Conservation (phyloP, 1,140 invertebrate genomes). For the Drosophila quadrilineata region DNA sequence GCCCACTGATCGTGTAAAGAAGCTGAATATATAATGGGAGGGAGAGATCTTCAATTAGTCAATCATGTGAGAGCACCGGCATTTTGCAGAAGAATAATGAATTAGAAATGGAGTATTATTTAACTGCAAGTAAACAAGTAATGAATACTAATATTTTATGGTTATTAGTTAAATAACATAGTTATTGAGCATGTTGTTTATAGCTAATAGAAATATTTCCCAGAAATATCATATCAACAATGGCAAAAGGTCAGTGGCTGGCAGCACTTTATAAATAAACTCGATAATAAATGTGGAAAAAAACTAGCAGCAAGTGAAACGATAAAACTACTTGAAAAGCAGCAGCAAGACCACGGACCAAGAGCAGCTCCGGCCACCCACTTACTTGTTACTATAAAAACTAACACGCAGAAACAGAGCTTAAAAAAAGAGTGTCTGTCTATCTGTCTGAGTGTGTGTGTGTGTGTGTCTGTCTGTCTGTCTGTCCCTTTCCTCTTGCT, state of each 20-base stretch:
- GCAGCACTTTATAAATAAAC: conserved; percentile 28
- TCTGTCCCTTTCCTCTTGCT: conserved; percentile 32
- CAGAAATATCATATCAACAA: conserved; percentile 12
- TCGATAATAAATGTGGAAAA: conserved; percentile 4
- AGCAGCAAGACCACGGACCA: conserved; percentile 26
- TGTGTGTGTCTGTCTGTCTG: conserved; percentile 14
- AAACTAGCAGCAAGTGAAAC: conserved; percentile 45
- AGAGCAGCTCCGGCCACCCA: conserved; percentile 24
- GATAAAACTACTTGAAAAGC: conserved; percentile 68
- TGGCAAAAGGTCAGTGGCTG: conserved; percentile 19
- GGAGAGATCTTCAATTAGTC: too few relatives aligned
- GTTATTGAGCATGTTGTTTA: too few relatives aligned
- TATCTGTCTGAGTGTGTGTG: conserved; percentile 16
- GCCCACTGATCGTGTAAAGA: too few relatives aligned
- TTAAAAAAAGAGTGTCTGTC: conserved; percentile 9
- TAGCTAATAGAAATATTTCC: not conserved
- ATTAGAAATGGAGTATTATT: too few relatives aligned
- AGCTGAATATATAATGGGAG: too few relatives aligned
- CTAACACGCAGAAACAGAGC: conserved; percentile 57
- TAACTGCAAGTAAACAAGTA: too few relatives aligned
- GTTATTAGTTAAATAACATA: not conserved
- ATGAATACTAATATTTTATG: too few relatives aligned
- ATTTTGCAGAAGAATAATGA: too few relatives aligned
- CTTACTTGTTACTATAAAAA: conserved; percentile 47
- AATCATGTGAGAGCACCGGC: too few relatives aligned